Percentiles rank a stretch among this genome's conserved stretches.
phyloP scores from a whole-genome alignment of 2,797 vertebrate species.

The Lemur catta region DNA sequence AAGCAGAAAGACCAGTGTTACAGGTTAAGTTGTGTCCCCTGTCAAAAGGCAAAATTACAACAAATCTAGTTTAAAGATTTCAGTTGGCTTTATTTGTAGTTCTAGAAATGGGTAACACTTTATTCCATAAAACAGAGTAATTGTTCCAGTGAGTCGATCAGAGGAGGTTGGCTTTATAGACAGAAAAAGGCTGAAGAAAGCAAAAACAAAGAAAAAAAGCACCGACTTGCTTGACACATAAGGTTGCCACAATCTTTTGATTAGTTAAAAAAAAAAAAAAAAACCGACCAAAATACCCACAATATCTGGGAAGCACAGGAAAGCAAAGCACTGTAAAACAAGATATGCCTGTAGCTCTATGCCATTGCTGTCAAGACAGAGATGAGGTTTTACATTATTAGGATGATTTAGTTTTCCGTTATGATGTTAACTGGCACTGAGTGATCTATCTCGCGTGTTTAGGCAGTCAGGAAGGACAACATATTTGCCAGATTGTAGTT shows the following conservation, averaged over 20 bases:
- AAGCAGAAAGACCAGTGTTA: background rate
- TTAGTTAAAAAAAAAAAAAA: background rate
- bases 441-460: background rate
- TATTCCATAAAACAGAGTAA: background rate
- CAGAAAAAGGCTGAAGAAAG: background rate
- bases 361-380: background rate
- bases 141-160: background rate
- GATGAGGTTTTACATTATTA: background rate
- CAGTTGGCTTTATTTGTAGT: background rate
- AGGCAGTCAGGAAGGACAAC: background rate
- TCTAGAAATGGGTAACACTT: background rate
- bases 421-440: background rate
- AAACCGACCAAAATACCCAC: background rate
- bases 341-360: background rate
- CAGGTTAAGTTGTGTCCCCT: background rate
- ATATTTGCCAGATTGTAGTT: background rate
- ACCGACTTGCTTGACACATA: background rate
- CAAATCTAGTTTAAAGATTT: background rate
- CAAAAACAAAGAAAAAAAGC: background rate
- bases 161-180: background rate
- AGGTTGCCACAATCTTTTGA: background rate
- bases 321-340: background rate
- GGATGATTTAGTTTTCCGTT: conserved; percentile 20
- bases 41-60: background rate
- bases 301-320: background rate